Base-by-base conservation (phyloP, 2,113 vertebrate species). In the Asarcornis scutulata region DNA sequence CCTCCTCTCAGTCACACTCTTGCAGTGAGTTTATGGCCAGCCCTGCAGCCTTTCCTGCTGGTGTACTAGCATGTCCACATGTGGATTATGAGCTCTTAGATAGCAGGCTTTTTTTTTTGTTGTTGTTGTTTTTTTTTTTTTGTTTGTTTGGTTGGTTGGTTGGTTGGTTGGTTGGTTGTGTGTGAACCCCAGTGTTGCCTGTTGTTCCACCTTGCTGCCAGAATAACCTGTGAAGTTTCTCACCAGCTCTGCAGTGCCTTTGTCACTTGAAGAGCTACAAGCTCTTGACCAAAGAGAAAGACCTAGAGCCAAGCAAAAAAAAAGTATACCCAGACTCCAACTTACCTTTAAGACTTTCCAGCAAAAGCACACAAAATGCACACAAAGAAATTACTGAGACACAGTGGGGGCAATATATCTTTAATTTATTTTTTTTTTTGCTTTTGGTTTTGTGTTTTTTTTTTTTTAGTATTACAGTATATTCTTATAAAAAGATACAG, bases 401-500 rank as follows among this genome's bases (percentile, higher is more conserved):
- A 0, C 23, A 63, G 55, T 84, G 93, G 97, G 96, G 97, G 88
- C 92, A 97, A 98, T 98, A 98, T 80, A 96, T 96, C 95, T 98
- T 98, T 98, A 98, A 97, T 98, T 94, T 36, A n/a, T n/a, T 95
- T 97, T 98, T 95, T 95, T 97, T 96, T 96, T 96, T 94, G 80
- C 81, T 86, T 94, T 96, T 48, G 40, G 40, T 48, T 48, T 94
- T 96, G 40, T 40, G 40, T 16, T 42, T 42, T 42, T 42, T 42
- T 68, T 74, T 88, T 97, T 98, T 98, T 98, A 98, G 98, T 98
- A 97, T 98, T 97, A 98, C 97, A 98, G 97, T 98, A 97, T 98
- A 98, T 98, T 98, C 97, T 98, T 98, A 98, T 96, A 98, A 98
- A 98, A 98, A 97, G 97, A 97, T 98, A 97, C 94, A 94, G 96